Conservation (phyloP, 2,888 invertebrate species). For the Anticlea derivata region DNA sequence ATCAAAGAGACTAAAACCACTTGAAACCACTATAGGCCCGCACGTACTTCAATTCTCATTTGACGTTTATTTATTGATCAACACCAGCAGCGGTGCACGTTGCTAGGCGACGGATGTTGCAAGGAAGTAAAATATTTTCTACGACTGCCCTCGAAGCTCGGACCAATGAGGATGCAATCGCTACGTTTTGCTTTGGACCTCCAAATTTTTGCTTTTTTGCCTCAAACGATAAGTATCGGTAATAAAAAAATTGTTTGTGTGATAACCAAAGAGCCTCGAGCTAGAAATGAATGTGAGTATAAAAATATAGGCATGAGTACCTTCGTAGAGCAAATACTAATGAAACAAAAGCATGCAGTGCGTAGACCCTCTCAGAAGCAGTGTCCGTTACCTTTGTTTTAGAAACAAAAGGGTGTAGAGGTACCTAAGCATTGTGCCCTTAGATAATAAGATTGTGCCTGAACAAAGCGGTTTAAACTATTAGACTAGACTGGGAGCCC, state of each 20-base stretch:
- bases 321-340: constrained; percentile 15
- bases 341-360: constrained; percentile 26
- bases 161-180: too few relatives aligned
- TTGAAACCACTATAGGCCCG: too few relatives aligned
- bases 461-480: not conserved
- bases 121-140: not conserved
- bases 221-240: too few relatives aligned
- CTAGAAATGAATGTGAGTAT: too few relatives aligned
- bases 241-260: not conserved
- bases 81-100: constrained; percentile 30
- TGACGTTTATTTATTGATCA: constrained; percentile 36
- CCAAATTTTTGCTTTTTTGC: too few relatives aligned
- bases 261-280: too few relatives aligned
- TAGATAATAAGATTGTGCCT: too few relatives aligned
- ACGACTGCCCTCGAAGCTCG: too few relatives aligned
- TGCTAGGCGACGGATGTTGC: constrained; percentile 45
- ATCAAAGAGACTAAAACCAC: too few relatives aligned
- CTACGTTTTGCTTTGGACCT: too few relatives aligned
- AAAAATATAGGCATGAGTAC: constrained; percentile 2
- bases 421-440: constrained; percentile 1
- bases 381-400: constrained; percentile 45
- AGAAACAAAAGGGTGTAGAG: constrained; percentile 37
- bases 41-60: too few relatives aligned
- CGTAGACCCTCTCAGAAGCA: constrained; percentile 33
- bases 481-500: not conserved